Evolutionary conservation across 2,888 invertebrate genomes (phyloP), one percentile per base, ranked within the genome.

Genomic region (Seira musarum): DNA sequence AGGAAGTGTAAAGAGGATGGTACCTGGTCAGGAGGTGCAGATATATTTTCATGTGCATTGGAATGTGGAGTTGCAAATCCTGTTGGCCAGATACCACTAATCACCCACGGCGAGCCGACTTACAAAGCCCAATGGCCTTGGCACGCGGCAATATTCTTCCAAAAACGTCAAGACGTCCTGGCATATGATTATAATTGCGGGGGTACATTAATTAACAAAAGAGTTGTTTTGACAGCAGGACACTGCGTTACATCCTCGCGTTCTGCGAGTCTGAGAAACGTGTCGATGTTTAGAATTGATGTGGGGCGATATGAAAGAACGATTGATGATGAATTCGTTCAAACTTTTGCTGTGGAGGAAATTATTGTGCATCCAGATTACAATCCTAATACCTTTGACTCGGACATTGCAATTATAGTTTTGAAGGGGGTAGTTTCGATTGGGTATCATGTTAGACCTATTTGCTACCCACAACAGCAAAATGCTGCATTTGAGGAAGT

Each of bases 41-140:
- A 83, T 17, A 70, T 65, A 21, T 84, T 83, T 72, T 30, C 68
- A 19, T 86, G 86, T 57, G 35, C 63, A 17, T 61, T 82, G 15
- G 77, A 84, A 69, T 86, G 86, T 68, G 85, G 85, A 6, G 71
- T 68, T 10, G 65, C 75, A 3, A 84, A 84, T 64, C 70, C 75
- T 5, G 57, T 24, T 10, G 76, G 76, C 0, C 46, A 69, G 19
- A 15, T 82, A 19, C 84, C 85, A 0, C 77, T 79, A 17, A 85
- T 86, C 6, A 85, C 84, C 1, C 70, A 25, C 25, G 83, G 83
- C 0, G 60, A 57, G n/a, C 80, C 80, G 2, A 79, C 82, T 0
- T 87, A 90, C 35, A 91, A 91, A 78, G 93, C 92, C 0, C 92
- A 93, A 85, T 93, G 92, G 91, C 93, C 93, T 0, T 93, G 93